Percentiles rank a stretch among this genome's conserved stretches.
These are phyloP conservation scores for Papilio aristodemus DNA, from an alignment of 1,140 invertebrate species.

Conservation along the genomic window DNA sequence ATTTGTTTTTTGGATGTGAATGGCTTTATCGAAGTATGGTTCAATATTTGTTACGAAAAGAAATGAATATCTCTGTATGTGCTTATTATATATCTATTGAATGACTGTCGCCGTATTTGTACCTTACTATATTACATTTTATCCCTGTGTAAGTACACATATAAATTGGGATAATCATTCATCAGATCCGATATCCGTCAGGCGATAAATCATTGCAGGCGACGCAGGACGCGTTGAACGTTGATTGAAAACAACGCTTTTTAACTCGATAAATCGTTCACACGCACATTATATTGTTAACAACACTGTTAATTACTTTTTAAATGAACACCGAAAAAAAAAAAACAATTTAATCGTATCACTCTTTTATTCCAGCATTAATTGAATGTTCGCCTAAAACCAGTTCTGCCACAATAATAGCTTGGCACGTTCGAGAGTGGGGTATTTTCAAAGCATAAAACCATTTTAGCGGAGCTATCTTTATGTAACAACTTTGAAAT, in stretches of 20 bases:
- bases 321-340: neutral
- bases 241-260: conserved; percentile 23
- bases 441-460: neutral
- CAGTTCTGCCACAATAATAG: neutral
- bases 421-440: neutral
- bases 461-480: neutral
- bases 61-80: no score
- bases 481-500: neutral
- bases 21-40: neutral
- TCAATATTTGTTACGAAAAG: no score
- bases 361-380: neutral
- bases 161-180: conserved; percentile 28
- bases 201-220: conserved; percentile 19
- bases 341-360: neutral
- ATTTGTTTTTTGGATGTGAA: neutral
- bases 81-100: neutral
- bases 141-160: conserved; percentile 1
- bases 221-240: neutral
- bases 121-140: no score
- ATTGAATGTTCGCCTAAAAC: neutral
- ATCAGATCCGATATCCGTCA: conserved; percentile 13
- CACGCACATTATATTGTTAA: neutral
- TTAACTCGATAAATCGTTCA: conserved; percentile 12
- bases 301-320: neutral
- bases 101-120: no score